Evolutionary conservation across 1,140 invertebrate genomes (phyloP), one percentile per base, ranked within the genome.

Genomic region (Caenorhabditis briggsae): DNA sequence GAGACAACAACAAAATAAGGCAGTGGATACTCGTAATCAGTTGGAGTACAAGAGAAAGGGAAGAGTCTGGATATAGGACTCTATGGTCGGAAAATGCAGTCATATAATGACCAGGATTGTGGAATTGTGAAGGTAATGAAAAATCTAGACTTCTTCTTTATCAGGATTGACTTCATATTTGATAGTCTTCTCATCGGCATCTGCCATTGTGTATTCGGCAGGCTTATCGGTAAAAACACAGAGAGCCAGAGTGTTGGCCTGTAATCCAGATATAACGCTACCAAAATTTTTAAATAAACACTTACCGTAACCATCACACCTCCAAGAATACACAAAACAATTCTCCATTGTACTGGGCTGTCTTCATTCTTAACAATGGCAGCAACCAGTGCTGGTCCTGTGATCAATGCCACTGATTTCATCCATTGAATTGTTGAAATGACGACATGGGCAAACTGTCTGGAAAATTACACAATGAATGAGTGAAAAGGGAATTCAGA

Each of bases 371-470:
- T 59, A 2, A 86, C 74, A 20, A 86, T 50, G 9, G 70, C 25
- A 14, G 59, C 70, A n/a, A 83, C 85, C 2, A 86, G 56, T 16
- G 85, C 85, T 14, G 85, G 85, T 0, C 64, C 74, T 5, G 59
- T 55, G 78, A 86, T 78, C 56, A 86, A 55, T 18, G 85, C 85
- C 6, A 86, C 85, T 53, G 64, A 86, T 59, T 86, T 86, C 85
- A 86, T 86, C 85, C 85, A 86, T 58, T 86, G 85, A 82, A 86
- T 86, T 53, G 82, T 86, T n/a, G 64, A 70, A 43, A 86, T 83
- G 16, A 86, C 85, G 33, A 86, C 48, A n/a, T 86, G 85, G 25
- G 74, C 85, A 41, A 78, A 86, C 55, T 86, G 85, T 82, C 85
- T 86, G 48, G 23, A 53, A 55, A 55, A n/a, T 64, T 84, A 8